phyloP scores from a whole-genome alignment of 2,113 vertebrate genomes.

The Melanotaenia duboulayi region DNA sequence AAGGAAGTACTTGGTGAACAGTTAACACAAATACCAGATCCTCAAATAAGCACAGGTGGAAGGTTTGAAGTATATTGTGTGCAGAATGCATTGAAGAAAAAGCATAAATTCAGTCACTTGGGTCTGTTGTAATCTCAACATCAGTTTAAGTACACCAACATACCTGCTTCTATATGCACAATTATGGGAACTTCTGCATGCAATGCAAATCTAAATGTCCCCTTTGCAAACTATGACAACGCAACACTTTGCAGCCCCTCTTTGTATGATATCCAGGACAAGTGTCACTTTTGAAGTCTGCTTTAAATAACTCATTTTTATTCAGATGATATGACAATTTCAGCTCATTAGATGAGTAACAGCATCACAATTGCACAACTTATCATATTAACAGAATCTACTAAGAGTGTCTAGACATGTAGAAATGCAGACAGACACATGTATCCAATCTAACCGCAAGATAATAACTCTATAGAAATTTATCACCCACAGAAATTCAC shows the following conservation, averaged over 20 bases:
- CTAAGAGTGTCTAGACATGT: constrained; percentile 18
- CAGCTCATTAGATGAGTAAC: neutral
- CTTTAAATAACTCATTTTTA: no score
- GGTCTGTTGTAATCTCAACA: neutral
- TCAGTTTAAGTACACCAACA: neutral
- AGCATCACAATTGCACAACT: neutral
- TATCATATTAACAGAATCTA: constrained; percentile 5
- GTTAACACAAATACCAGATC: constrained; percentile 32
- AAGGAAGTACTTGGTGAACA: constrained; percentile 32
- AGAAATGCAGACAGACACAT: constrained; percentile 9
- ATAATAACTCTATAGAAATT: constrained; percentile 10
- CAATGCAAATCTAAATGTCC: neutral
- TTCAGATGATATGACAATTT: no score
- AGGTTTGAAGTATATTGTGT: constrained; percentile 10
- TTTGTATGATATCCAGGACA: no score
- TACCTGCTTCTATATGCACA: neutral
- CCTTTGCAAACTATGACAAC: neutral
- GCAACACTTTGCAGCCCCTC: neutral
- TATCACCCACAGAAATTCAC: constrained; percentile 30
- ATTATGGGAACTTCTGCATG: neutral
- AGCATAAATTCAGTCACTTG: constrained; percentile 12
- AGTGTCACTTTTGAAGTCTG: no score
- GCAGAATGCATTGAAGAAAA: constrained; percentile 11
- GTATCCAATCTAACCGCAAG: constrained; percentile 21
- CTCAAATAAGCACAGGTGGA: constrained; percentile 13